These are phyloP conservation scores for Troides aeacus DNA, from an alignment of 2,888 invertebrate species.

Conservation along the genomic window DNA sequence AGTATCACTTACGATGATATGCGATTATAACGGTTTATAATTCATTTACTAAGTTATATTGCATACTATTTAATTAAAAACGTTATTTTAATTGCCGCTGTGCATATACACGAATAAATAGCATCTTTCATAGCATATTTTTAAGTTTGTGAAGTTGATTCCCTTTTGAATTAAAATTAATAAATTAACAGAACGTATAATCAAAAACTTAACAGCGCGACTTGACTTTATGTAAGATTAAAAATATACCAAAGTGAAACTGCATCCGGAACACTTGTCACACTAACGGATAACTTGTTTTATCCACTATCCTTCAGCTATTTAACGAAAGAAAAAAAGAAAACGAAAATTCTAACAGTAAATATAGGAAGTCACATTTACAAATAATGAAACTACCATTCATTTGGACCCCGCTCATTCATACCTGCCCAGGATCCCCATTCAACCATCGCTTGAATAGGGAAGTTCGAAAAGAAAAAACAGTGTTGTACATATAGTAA, in stretches of 20 bases:
- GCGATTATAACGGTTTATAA: no score
- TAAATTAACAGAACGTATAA: no score
- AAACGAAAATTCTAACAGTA: neutral
- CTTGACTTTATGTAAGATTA: neutral
- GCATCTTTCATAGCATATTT: no score
- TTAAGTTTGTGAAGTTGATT: no score
- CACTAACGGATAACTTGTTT: neutral
- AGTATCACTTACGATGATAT: no score
- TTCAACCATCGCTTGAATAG: conserved; percentile 47
- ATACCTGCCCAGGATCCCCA: conserved; percentile 36
- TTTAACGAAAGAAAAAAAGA: neutral
- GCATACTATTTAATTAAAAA: no score
- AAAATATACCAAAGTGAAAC: neutral
- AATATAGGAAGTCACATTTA: conserved; percentile 32
- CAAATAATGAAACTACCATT: conserved; percentile 30
- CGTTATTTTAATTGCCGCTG: no score
- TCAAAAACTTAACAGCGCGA: no score
- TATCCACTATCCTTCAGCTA: neutral
- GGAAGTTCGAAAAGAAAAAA: conserved; percentile 44
- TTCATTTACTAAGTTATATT: no score
- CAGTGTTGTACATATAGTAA: conserved; percentile 46
- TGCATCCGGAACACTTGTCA: no score
- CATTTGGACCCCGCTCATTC: conserved; percentile 34
- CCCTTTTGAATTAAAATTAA: no score
- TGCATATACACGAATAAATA: no score